These are phyloP conservation scores for Onchidella celtica DNA, from an alignment of 2,888 invertebrate species.

Conservation along the genomic window DNA sequence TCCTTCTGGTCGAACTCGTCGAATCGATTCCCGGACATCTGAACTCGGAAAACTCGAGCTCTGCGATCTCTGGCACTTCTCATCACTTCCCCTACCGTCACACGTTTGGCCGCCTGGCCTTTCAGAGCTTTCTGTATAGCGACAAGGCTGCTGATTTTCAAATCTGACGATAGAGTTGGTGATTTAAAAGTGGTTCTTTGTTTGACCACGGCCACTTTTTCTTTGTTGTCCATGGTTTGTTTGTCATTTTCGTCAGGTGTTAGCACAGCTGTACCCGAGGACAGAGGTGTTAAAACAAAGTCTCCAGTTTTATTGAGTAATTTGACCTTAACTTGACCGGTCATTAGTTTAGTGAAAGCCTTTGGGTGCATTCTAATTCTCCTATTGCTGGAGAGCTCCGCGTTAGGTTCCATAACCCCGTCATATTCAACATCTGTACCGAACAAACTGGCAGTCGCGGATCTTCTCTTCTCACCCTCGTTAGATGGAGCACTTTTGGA, in stretches of 20 bases:
- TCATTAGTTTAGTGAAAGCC: constrained; percentile 61
- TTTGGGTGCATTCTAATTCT: constrained; percentile 53
- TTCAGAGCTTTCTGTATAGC: constrained; percentile 66
- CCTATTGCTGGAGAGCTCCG: constrained; percentile 53
- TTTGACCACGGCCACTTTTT: constrained; percentile 64
- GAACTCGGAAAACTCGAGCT: constrained; percentile 64
- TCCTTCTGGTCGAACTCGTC: constrained; percentile 45
- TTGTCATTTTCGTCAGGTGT: constrained; percentile 30
- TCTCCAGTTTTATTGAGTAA: constrained; percentile 62
- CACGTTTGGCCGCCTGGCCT: constrained; percentile 62
- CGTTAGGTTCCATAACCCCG: constrained; percentile 62
- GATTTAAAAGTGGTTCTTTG: constrained; percentile 60
- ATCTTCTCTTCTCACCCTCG: background rate
- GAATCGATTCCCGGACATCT: constrained; percentile 48
- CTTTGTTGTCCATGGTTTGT: constrained; percentile 52
- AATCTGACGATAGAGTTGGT: constrained; percentile 64
- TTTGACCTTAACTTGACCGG: constrained; percentile 57
- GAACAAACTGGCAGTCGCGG: background rate
- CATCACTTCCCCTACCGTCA: constrained; percentile 66
- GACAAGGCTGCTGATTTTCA: constrained; percentile 68
- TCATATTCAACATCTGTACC: constrained; percentile 46
- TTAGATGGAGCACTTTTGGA: background rate
- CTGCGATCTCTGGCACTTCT: constrained; percentile 62
- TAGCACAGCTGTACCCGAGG: constrained; percentile 46
- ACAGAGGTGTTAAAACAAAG: constrained; percentile 61